A percentile compares a stretch with the other conserved stretches of the same genome.
phyloP scores from a whole-genome alignment of 1,140 invertebrate genomes.

The Oryctes rhinoceros region DNA sequence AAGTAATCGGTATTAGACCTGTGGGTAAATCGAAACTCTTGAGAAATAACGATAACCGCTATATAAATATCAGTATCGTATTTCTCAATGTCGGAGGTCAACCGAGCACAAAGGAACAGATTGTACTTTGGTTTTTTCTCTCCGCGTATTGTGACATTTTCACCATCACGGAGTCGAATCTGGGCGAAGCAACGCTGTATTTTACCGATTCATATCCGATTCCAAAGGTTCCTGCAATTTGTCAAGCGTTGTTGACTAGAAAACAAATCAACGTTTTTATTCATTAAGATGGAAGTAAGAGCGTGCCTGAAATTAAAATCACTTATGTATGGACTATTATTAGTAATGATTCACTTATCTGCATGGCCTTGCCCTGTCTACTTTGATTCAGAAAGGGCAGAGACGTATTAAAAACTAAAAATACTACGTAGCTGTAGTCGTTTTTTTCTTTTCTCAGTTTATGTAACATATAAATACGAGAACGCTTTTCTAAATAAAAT shows the following conservation, averaged over 20 bases:
- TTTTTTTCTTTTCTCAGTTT: too few species aligned
- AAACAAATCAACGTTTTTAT: not conserved
- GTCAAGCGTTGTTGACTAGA: not conserved
- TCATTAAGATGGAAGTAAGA: not conserved
- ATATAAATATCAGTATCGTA: slow-evolving; percentile 28
- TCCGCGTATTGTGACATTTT: slow-evolving; percentile 4
- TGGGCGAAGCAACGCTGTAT: not conserved
- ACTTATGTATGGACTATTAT: not conserved
- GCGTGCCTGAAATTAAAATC: not conserved
- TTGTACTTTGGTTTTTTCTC: slow-evolving; percentile 12
- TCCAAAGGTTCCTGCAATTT: slow-evolving; percentile 22
- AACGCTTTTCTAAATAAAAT: too few species aligned
- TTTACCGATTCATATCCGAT: not conserved
- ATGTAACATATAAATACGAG: too few species aligned
- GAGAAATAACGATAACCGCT: slow-evolving; percentile 18
- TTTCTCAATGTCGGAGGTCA: slow-evolving; percentile 35
- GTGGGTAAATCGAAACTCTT: slow-evolving; percentile 32
- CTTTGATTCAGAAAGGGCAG: not conserved
- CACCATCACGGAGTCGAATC: not conserved
- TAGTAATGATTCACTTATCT: slow-evolving; percentile 20
- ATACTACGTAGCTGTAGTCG: not conserved
- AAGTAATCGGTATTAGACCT: slow-evolving; percentile 10
- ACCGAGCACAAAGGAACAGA: slow-evolving; percentile 25
- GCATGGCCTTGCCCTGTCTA: not conserved
- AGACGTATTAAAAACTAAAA: not conserved